Percentiles rank a stretch among this genome's conserved stretches.
phyloP scores from a whole-genome alignment of 2,888 invertebrate genomes.

The Caenorhabditis afra region DNA sequence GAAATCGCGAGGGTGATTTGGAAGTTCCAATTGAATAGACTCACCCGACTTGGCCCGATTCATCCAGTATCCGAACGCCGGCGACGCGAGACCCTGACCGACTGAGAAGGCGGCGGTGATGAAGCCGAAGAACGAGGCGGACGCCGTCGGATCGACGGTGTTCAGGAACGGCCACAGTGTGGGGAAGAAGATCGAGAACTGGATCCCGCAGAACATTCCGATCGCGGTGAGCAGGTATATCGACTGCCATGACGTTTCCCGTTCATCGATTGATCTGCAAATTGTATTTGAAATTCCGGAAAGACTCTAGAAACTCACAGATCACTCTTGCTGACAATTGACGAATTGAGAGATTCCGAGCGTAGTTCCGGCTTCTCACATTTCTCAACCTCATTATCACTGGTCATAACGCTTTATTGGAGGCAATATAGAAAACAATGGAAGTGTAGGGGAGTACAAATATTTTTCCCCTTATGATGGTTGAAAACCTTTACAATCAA shows the following conservation, averaged over 20 bases:
- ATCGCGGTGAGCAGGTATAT: constrained; percentile 67
- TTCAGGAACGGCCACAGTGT: constrained; percentile 69
- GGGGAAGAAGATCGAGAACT: constrained; percentile 70
- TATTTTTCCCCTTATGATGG: constrained; percentile 1
- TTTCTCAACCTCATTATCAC: background rate
- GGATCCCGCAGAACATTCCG: constrained; percentile 67
- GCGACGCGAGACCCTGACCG: constrained; percentile 65
- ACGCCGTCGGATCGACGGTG: constrained; percentile 66
- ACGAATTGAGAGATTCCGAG: background rate
- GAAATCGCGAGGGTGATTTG: too few relatives aligned
- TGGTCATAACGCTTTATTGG: constrained; percentile 8
- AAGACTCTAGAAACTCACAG: background rate
- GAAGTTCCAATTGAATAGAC: too few relatives aligned
- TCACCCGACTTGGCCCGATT: constrained; percentile 63
- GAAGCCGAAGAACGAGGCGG: constrained; percentile 66
- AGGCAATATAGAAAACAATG: constrained; percentile 13
- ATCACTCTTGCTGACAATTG: constrained; percentile 4
- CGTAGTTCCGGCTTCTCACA: background rate
- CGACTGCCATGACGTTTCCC: constrained; percentile 65
- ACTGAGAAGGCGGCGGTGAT: constrained; percentile 69
- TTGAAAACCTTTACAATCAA: constrained; percentile 19
- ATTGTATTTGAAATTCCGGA: too few relatives aligned
- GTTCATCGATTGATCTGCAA: constrained; percentile 39
- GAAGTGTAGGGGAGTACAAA: constrained; percentile 4
- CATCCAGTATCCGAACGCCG: constrained; percentile 70